These are phyloP conservation scores for Ferrisia virgata DNA, from an alignment of 2,888 invertebrate genomes.

Conservation along the genomic window DNA sequence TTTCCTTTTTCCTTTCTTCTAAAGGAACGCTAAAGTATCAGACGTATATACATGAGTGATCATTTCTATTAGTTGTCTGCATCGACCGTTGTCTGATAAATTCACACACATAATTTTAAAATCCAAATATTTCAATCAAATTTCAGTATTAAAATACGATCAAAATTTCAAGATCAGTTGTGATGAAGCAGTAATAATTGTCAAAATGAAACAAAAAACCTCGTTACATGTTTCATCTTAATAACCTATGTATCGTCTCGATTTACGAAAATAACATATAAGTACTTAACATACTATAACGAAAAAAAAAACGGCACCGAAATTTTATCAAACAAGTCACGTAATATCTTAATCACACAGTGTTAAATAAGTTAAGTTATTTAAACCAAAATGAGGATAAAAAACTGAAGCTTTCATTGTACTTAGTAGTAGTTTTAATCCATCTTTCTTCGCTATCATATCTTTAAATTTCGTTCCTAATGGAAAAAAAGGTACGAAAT, in stretches of 20 bases:
- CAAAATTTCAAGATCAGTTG: neutral
- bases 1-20: neutral
- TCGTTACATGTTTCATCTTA: neutral
- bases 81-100: slow-evolving; percentile 9
- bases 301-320: neutral
- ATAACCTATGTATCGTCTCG: neutral
- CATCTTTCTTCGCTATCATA: slow-evolving; percentile 4
- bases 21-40: neutral
- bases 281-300: neutral
- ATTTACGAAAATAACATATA: neutral
- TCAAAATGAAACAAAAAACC: neutral
- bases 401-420: neutral
- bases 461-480: slow-evolving; percentile 14
- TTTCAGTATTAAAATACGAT: neutral
- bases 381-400: neutral
- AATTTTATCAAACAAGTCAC: slow-evolving; percentile 16
- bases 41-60: neutral
- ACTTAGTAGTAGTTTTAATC: neutral
- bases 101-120: neutral
- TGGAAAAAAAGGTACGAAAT: neutral
- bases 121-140: neutral
- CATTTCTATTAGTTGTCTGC: neutral
- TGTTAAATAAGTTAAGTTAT: slow-evolving; percentile 15
- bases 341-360: neutral
- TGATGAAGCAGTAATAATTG: neutral